These are phyloP conservation scores for Rhinophrynus dorsalis DNA, from an alignment of 2,797 vertebrate genomes.

Conservation along the genomic window DNA sequence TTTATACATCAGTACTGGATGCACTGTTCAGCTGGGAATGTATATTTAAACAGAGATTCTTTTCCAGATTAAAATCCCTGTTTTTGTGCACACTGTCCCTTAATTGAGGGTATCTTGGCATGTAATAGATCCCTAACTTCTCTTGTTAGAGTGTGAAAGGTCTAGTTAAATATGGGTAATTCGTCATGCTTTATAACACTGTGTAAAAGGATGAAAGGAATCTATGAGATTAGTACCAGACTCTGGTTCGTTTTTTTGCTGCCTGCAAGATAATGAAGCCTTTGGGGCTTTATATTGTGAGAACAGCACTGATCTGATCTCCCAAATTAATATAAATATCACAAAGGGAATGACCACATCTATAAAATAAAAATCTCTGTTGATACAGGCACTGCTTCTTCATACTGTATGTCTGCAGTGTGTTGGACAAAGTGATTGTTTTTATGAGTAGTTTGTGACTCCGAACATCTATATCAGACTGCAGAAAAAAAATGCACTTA, in stretches of 20 bases:
- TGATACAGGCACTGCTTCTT: not conserved
- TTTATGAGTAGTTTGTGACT: slow-evolving; percentile 2
- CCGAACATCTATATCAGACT: slow-evolving; percentile 37
- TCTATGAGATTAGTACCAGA: slow-evolving; percentile 37
- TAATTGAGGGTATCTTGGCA: not conserved
- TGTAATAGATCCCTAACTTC: slow-evolving; percentile 19
- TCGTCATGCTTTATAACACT: slow-evolving; percentile 30
- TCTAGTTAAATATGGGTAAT: slow-evolving; percentile 22
- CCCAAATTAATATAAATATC: slow-evolving; percentile 49
- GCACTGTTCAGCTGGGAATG: not conserved
- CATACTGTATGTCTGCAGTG: not conserved
- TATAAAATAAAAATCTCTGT: slow-evolving; percentile 26
- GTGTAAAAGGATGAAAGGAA: slow-evolving; percentile 35
- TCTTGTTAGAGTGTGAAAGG: slow-evolving; percentile 5
- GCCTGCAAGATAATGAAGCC: slow-evolving; percentile 48
- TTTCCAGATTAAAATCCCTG: not conserved
- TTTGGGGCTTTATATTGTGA: slow-evolving; percentile 48
- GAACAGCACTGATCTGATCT: slow-evolving; percentile 47
- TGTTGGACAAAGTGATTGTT: not conserved
- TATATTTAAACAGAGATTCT: not conserved
- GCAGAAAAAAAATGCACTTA: slow-evolving; percentile 9
- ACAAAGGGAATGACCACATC: slow-evolving; percentile 39
- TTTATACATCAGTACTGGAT: too few relatives aligned
- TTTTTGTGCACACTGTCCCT: not conserved
- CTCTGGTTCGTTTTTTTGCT: slow-evolving; percentile 33